Percentiles rank a stretch among this genome's conserved stretches.
Evolutionary conservation across 2,888 invertebrate genomes (phyloP).

Genomic region (Anoplius nigerrimus): DNA sequence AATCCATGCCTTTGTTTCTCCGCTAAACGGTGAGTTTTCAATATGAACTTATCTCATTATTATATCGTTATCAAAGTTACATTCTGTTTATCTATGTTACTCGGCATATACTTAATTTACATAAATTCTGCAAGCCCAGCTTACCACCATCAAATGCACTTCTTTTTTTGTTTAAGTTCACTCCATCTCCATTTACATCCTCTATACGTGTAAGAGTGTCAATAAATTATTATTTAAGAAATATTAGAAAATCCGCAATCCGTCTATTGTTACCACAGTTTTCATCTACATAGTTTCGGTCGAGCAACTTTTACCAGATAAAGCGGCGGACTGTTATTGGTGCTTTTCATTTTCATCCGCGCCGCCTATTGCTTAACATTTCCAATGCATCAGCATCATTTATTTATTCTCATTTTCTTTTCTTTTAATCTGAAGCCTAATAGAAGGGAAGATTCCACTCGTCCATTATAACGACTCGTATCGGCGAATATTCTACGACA

Average conservation of each 20-base stretch:
- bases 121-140: conserved; percentile 61
- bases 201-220: conserved; percentile 51
- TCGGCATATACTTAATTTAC: conserved; percentile 51
- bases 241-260: conserved; percentile 54
- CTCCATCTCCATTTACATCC: conserved; percentile 51
- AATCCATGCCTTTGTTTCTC: background rate
- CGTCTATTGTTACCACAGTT: conserved; percentile 43
- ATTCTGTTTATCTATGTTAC: conserved; percentile 46
- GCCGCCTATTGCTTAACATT: conserved; percentile 45
- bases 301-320: conserved; percentile 30
- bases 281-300: conserved; percentile 28
- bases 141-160: conserved; percentile 59
- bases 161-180: conserved; percentile 36
- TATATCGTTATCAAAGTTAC: conserved; percentile 44
- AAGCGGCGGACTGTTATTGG: conserved; percentile 43
- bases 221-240: conserved; percentile 54
- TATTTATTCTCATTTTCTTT: background rate
- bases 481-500: conserved; percentile 44
- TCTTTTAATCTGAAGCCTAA: conserved; percentile 6
- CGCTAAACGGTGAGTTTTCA: conserved; percentile 18
- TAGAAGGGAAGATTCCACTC: conserved; percentile 26
- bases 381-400: conserved; percentile 34
- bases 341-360: conserved; percentile 36
- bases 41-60: conserved; percentile 16
- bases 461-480: conserved; percentile 46